Evolutionary conservation across 1,140 invertebrate species (phyloP).

Genomic region (Pseudomyrmex flavicornis): DNA sequence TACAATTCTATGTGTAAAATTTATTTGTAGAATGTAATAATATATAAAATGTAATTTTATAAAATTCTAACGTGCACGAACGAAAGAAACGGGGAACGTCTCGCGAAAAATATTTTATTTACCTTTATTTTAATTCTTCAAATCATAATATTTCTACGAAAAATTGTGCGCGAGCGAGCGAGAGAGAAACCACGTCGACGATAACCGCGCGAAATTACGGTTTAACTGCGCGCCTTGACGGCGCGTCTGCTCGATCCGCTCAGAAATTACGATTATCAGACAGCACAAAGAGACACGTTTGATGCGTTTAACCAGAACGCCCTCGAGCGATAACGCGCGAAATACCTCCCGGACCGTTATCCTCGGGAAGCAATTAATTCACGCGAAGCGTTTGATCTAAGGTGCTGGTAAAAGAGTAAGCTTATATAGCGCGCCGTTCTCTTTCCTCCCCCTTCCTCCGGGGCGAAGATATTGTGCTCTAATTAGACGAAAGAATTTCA

Average conservation of each 20-base stretch:
- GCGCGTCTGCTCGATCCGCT: background rate
- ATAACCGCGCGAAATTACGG: background rate
- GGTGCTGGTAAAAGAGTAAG: conserved; percentile 30
- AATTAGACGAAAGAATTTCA: conserved; percentile 71
- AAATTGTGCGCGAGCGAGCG: too few relatives aligned
- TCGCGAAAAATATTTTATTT: background rate
- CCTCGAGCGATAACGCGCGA: conserved; percentile 37
- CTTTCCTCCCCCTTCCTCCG: background rate
- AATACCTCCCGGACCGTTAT: conserved; percentile 41
- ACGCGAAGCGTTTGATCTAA: conserved; percentile 63
- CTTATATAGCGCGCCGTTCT: conserved; percentile 17
- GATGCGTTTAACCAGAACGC: conserved; percentile 33
- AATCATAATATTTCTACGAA: too few relatives aligned
- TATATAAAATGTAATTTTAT: background rate
- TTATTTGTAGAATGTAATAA: too few relatives aligned
- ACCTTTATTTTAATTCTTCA: background rate
- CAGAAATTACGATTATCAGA: conserved; percentile 50
- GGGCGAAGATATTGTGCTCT: conserved; percentile 60
- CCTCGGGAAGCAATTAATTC: conserved; percentile 63
- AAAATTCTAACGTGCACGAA: background rate
- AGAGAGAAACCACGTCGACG: too few relatives aligned
- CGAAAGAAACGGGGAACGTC: background rate
- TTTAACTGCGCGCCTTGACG: conserved; percentile 15
- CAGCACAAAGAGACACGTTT: conserved; percentile 54
- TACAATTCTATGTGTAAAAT: too few relatives aligned